A percentile compares a stretch with the other conserved stretches of the same genome.
Conservation (phyloP, 2,113 vertebrate genomes). For the Ophthalmolycus amberensis region DNA sequence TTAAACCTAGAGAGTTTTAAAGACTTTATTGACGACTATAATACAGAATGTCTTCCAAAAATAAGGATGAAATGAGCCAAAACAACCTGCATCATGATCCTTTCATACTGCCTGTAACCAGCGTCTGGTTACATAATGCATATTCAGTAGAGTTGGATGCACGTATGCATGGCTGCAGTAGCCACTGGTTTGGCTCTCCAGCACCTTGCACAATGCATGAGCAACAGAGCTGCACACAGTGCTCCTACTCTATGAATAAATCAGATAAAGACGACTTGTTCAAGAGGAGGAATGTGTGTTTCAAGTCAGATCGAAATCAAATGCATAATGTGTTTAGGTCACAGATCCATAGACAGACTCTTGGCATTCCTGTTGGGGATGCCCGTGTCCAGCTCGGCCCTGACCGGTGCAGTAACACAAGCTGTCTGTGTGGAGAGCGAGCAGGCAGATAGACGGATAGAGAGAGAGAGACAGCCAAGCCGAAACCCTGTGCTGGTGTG, state of each 20-base stretch:
- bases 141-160: neutral
- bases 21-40: neutral
- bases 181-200: neutral
- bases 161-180: neutral
- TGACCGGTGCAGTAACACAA: slow-evolving; percentile 31
- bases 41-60: neutral
- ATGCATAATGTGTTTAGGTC: neutral
- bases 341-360: neutral
- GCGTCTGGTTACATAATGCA: neutral
- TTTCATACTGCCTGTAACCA: neutral
- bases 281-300: neutral
- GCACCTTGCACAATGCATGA: neutral
- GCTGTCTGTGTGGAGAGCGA: slow-evolving; percentile 37
- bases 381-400: neutral
- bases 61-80: neutral
- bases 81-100: neutral
- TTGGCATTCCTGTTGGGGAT: slow-evolving; percentile 1
- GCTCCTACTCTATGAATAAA: neutral
- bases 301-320: neutral
- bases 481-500: slow-evolving; percentile 2
- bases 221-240: neutral
- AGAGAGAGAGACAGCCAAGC: slow-evolving; percentile 9
- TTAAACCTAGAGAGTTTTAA: neutral
- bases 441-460: slow-evolving; percentile 31
- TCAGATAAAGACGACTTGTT: neutral